These are phyloP conservation scores for Aphelenchoides bicaudatus DNA, from an alignment of 2,888 invertebrate genomes.

Conservation along the genomic window DNA sequence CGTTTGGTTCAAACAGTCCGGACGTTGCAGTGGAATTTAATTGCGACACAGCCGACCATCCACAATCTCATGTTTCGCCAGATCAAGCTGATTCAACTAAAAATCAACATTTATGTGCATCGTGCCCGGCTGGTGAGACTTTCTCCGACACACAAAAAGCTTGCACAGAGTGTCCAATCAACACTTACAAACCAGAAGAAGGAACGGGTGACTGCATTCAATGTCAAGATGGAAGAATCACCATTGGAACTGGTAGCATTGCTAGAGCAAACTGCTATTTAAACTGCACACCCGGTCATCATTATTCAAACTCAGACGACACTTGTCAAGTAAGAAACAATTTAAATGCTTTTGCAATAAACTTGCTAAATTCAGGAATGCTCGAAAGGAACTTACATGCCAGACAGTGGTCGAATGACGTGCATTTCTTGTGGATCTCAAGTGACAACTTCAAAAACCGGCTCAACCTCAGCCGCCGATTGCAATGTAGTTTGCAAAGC, in stretches of 20 bases:
- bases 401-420: slow-evolving; percentile 12
- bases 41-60: neutral
- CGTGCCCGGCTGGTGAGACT: slow-evolving; percentile 18
- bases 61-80: slow-evolving; percentile 2
- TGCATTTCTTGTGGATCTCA: slow-evolving; percentile 15
- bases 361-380: slow-evolving; percentile 19
- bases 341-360: slow-evolving; percentile 22
- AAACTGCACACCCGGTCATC: slow-evolving; percentile 24
- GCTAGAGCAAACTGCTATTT: slow-evolving; percentile 13
- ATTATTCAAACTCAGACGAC: too few species aligned
- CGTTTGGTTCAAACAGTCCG: neutral
- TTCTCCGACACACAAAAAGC: slow-evolving; percentile 9
- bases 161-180: slow-evolving; percentile 23
- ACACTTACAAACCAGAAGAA: slow-evolving; percentile 25
- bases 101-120: slow-evolving; percentile 4
- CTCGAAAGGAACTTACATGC: slow-evolving; percentile 25
- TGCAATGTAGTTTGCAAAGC: slow-evolving; percentile 22
- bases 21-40: neutral
- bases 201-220: slow-evolving; percentile 19
- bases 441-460: slow-evolving; percentile 13
- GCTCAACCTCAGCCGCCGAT: slow-evolving; percentile 15
- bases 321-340: too few species aligned
- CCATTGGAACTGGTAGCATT: slow-evolving; percentile 11
- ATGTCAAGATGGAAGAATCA: slow-evolving; percentile 24
- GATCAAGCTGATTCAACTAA: neutral